These are phyloP conservation scores for Lagocephalus sceleratus DNA, from an alignment of 2,797 vertebrate genomes.

Conservation along the genomic window DNA sequence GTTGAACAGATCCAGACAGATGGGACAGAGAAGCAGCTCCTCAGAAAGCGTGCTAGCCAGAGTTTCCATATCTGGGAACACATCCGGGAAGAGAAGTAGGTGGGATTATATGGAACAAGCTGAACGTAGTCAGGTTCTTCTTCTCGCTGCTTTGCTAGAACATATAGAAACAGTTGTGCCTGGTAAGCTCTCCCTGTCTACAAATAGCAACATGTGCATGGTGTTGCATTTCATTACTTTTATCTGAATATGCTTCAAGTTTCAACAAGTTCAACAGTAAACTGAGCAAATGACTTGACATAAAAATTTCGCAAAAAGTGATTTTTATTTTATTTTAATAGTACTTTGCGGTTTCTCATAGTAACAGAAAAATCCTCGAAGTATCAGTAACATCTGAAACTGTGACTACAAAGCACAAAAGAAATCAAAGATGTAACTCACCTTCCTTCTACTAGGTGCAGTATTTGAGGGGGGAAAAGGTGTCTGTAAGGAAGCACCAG, in stretches of 20 bases:
- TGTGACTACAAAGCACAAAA: slow-evolving; percentile 12
- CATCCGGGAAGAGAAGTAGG: slow-evolving; percentile 54
- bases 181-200: slow-evolving; percentile 19
- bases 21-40: slow-evolving; percentile 69
- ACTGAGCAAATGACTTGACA: neutral
- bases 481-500: neutral
- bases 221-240: slow-evolving; percentile 50
- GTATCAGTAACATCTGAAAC: slow-evolving; percentile 2
- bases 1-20: slow-evolving; percentile 68
- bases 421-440: slow-evolving; percentile 47
- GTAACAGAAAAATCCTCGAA: slow-evolving; percentile 19
- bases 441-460: slow-evolving; percentile 24
- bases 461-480: neutral
- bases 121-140: slow-evolving; percentile 22
- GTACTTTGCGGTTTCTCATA: neutral
- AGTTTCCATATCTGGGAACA: slow-evolving; percentile 65
- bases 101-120: slow-evolving; percentile 35
- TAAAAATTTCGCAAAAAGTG: neutral
- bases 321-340: too few species aligned
- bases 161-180: slow-evolving; percentile 39
- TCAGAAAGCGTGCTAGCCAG: slow-evolving; percentile 50
- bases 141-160: slow-evolving; percentile 1
- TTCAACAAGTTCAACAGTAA: slow-evolving; percentile 11
- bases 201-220: slow-evolving; percentile 47
- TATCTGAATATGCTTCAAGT: slow-evolving; percentile 11